Conservation (phyloP, 2,797 vertebrate species). For the Lagorchestes hirsutus region DNA sequence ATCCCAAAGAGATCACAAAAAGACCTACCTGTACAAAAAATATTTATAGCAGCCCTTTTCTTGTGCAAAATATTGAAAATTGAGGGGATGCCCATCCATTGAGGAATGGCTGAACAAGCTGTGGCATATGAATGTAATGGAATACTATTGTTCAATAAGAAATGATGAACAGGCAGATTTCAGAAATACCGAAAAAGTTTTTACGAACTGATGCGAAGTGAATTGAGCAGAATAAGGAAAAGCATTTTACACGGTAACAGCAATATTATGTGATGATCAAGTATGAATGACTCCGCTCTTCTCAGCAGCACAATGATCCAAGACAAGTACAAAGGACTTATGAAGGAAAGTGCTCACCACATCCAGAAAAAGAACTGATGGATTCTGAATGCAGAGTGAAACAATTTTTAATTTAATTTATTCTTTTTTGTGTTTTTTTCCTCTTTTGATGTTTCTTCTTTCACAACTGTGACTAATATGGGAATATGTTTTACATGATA, state of each 20-base stretch:
- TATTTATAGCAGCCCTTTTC: background rate
- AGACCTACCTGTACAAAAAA: background rate
- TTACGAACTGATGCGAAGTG: background rate
- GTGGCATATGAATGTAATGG: background rate
- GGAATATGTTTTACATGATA: too few species aligned
- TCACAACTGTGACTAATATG: too few species aligned
- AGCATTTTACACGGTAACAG: background rate
- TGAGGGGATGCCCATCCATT: background rate
- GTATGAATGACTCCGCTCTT: background rate
- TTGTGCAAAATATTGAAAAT: background rate
- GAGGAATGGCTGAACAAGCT: background rate
- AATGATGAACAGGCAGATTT: background rate
- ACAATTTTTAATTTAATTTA: background rate
- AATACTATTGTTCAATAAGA: background rate
- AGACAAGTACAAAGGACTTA: background rate
- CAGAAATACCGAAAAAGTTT: background rate
- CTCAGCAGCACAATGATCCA: background rate
- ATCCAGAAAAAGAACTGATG: background rate
- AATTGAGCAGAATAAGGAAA: background rate
- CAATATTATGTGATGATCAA: background rate
- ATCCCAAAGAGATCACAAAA: background rate
- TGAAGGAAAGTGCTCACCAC: background rate
- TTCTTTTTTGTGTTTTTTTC: background rate
- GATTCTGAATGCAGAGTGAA: background rate
- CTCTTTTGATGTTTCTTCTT: too few species aligned